Conservation (phyloP, 2,113 vertebrate genomes). For the Microcebus ravelobensis region DNA sequence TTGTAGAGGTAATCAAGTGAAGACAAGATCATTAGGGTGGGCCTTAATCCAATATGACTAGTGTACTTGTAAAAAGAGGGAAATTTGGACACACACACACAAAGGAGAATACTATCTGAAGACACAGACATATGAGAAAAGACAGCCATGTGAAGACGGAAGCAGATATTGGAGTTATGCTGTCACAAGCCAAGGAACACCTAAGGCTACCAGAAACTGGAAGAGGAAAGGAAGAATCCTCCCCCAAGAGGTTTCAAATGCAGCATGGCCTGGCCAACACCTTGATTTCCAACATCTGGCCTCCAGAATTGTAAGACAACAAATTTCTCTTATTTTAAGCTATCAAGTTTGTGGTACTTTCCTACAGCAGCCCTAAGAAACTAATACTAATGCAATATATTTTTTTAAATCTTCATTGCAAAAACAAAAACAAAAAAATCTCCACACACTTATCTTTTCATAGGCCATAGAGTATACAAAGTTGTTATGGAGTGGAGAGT, state of each 20-base stretch:
- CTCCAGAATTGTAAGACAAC: background rate
- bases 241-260: background rate
- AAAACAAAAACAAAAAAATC: background rate
- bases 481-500: conserved; percentile 59
- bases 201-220: background rate
- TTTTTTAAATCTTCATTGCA: background rate
- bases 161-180: background rate
- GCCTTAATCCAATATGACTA: background rate
- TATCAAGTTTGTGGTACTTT: background rate
- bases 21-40: background rate
- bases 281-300: background rate
- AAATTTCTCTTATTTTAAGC: background rate
- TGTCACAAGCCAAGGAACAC: background rate
- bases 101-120: background rate
- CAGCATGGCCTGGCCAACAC: background rate
- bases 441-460: background rate
- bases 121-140: background rate
- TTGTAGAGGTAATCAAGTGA: background rate
- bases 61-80: background rate
- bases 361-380: background rate
- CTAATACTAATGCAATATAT: conserved; percentile 2
- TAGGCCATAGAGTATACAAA: background rate
- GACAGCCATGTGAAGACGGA: background rate
- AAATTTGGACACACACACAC: background rate
- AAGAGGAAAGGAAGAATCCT: background rate